A percentile compares a stretch with the other conserved stretches of the same genome.
Evolutionary conservation across 2,113 vertebrate genomes (phyloP).

Genomic region (Tragelaphus buxtoni): DNA sequence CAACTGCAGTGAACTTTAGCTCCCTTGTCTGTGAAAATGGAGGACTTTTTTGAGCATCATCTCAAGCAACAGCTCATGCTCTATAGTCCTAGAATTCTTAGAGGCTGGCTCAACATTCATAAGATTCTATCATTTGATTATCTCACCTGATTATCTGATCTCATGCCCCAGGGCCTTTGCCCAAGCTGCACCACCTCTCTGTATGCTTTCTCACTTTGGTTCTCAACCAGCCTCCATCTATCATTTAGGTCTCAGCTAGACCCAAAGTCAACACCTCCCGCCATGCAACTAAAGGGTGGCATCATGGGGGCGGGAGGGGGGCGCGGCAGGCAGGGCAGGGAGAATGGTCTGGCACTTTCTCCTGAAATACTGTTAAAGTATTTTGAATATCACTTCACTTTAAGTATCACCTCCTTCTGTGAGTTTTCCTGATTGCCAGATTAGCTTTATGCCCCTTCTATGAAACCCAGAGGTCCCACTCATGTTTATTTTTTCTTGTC

Average conservation of each 20-base stretch:
- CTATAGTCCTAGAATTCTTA: not conserved
- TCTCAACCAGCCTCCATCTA: not conserved
- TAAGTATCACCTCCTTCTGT: not conserved
- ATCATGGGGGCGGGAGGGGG: rapidly evolving
- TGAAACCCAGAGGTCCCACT: not conserved
- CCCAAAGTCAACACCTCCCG: too few relatives aligned
- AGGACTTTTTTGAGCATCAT: not conserved
- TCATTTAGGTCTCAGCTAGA: not conserved
- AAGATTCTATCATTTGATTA: not conserved
- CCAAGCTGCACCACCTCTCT: not conserved
- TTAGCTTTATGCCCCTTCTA: not conserved
- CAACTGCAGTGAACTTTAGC: not conserved
- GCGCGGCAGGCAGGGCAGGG: rapidly evolving
- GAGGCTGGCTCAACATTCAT: not conserved
- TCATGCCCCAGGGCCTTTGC: not conserved
- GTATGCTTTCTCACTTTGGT: not conserved
- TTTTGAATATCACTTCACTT: not conserved
- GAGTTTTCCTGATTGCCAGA: not conserved
- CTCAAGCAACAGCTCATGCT: not conserved
- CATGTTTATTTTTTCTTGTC: not conserved
- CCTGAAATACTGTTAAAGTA: not conserved
- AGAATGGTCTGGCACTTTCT: not conserved
- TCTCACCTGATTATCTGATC: not conserved
- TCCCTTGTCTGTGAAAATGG: not conserved
- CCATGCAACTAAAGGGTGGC: not conserved